A percentile compares a stretch with the other conserved stretches of the same genome.
Conservation (phyloP, 30 jellyfish, hydroid and myxozoan species). For the Aurelia aurita complex sp. Pacific region DNA sequence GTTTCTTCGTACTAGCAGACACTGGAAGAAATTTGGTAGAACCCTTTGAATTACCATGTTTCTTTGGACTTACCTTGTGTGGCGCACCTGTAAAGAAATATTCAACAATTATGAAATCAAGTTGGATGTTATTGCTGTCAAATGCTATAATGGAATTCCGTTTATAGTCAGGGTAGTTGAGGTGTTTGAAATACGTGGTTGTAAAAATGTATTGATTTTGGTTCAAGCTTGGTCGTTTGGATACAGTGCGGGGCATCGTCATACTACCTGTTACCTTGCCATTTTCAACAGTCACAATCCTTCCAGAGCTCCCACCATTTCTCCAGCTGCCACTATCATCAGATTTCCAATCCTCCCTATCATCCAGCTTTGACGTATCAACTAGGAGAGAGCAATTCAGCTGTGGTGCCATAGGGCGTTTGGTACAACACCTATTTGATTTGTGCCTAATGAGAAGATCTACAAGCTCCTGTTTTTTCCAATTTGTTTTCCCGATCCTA, state of each 20-base stretch:
- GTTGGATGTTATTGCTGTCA: too few relatives aligned
- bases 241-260: not conserved
- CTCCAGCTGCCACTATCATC: constrained; percentile 18
- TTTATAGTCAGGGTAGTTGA: too few relatives aligned
- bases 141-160: too few relatives aligned
- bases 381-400: constrained; percentile 3
- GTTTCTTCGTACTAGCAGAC: too few relatives aligned
- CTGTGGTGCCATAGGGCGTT: constrained; percentile 9
- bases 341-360: constrained; percentile 11
- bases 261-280: not conserved
- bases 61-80: too few relatives aligned
- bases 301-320: constrained; percentile 11
- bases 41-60: too few relatives aligned
- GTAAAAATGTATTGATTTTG: too few relatives aligned
- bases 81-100: too few relatives aligned
- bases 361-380: constrained; percentile 4
- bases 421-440: not conserved
- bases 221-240: not conserved
- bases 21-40: too few relatives aligned
- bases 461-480: constrained; percentile 9
- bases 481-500: not conserved
- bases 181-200: too few relatives aligned
- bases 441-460: not conserved
- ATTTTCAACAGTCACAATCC: constrained; percentile 8
- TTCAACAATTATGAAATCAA: too few relatives aligned